phyloP scores from a whole-genome alignment of 2,888 invertebrate species.

The Gnatocerus cornutus region DNA sequence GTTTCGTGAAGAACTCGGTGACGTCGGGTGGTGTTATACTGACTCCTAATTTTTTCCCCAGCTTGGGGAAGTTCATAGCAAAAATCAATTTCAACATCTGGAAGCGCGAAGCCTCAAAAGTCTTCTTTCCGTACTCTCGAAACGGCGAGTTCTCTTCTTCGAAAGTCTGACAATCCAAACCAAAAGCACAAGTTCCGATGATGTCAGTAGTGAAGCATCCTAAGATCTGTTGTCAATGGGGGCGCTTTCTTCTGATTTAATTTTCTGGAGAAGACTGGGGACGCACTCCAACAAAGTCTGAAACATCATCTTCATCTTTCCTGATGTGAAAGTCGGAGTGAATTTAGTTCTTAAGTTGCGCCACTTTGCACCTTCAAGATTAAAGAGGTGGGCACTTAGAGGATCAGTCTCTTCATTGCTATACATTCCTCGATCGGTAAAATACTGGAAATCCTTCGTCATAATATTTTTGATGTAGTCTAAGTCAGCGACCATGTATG shows the following conservation, averaged over 20 bases:
- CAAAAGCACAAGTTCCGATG: slow-evolving; percentile 76
- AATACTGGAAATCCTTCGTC: slow-evolving; percentile 14
- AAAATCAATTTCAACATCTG: background rate
- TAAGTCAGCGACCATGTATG: background rate
- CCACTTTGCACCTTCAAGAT: slow-evolving; percentile 16
- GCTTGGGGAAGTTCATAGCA: background rate
- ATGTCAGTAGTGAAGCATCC: slow-evolving; percentile 76
- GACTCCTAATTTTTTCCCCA: background rate
- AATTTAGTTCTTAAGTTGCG: slow-evolving; percentile 14
- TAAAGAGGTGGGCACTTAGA: slow-evolving; percentile 13
- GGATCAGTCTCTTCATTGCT: slow-evolving; percentile 60
- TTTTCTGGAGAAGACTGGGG: background rate
- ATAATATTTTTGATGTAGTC: slow-evolving; percentile 8
- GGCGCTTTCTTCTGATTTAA: slow-evolving; percentile 5
- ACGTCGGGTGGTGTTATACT: slow-evolving; percentile 51
- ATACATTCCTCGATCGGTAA: background rate
- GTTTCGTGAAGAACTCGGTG: slow-evolving; percentile 69
- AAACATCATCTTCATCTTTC: slow-evolving; percentile 30
- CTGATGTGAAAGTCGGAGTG: slow-evolving; percentile 31
- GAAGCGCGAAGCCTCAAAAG: slow-evolving; percentile 56
- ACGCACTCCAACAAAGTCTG: slow-evolving; percentile 68
- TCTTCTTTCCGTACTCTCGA: slow-evolving; percentile 54
- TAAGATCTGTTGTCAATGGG: slow-evolving; percentile 65
- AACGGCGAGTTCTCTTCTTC: slow-evolving; percentile 72
- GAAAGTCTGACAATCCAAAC: slow-evolving; percentile 75